Evolutionary conservation across 2,888 invertebrate genomes (phyloP), one percentile per base, ranked within the genome.

Genomic region (Drosophila hawaiiensis): DNA sequence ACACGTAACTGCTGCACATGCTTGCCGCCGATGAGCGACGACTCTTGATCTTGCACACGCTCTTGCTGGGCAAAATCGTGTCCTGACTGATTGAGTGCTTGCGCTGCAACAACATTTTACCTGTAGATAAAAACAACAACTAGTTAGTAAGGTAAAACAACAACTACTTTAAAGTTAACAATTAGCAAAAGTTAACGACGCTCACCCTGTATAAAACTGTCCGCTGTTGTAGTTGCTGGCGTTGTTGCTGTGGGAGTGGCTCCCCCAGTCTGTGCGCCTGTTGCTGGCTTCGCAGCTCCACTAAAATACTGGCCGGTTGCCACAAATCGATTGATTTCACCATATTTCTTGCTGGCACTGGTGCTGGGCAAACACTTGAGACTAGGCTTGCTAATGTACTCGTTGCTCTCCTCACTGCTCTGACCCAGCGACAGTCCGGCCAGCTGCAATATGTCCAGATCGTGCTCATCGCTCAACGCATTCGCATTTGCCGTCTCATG

Each of bases 351-450:
- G 41, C 92, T 93, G 19, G 92, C 91, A 68, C 92, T 92, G 7
- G 92, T 92, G 19, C 91, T 86, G 10, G 92, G 92, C 52, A 91
- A 52, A 29, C 89, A 91, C 56, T 92, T 91, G 5, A 92, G 79
- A 52, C 91, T 92, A 12, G 92, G 92, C 59, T 93, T 93, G 70
- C 92, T 92, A 1, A 91, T 91, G 55, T 92, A 93, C 41, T 92
- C 92, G 53, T 92, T 92, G 68, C 93, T 93, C 65, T 93, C 93
- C 75, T 93, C 93, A 60, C 93, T 93, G 89, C 94, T 95, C 80
- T 95, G 94, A 0, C 95, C 95, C 47, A 95, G 91, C 35, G 94
- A 95, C 16, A 95, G 93, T 52, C 94, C 95, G 3, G 95, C 95
- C 65, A 95, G 91, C 78, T 94, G 93, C 52, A 95, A 83, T 80